phyloP scores from a whole-genome alignment of 1,140 invertebrate genomes.

The Ostrea denselamellosa region DNA sequence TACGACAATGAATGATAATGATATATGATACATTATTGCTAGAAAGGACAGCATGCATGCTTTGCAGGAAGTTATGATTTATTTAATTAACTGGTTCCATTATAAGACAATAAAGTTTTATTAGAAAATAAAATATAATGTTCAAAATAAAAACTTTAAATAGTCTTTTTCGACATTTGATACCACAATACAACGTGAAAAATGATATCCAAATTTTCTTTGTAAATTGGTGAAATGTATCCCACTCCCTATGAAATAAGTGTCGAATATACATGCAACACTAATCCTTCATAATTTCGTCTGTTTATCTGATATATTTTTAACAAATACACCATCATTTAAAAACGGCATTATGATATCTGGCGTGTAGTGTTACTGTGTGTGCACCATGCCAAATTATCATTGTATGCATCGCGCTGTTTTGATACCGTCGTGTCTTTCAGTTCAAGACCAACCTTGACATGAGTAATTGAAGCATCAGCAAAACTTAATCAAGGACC shows the following conservation, averaged over 20 bases:
- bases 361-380: background rate
- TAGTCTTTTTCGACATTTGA: background rate
- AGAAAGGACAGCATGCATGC: background rate
- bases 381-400: background rate
- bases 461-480: background rate
- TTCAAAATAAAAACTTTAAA: background rate
- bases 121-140: background rate
- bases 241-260: background rate
- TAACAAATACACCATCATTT: background rate
- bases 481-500: background rate
- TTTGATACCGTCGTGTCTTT: background rate
- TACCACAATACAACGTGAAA: background rate
- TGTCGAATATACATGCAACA: background rate
- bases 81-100: background rate
- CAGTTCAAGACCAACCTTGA: background rate
- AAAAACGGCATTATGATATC: background rate
- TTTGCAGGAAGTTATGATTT: background rate
- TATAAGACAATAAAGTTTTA: background rate
- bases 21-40: background rate
- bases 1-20: background rate
- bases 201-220: background rate
- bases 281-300: slow-evolving; percentile 2
- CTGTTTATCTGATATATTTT: background rate
- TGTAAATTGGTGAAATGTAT: background rate
- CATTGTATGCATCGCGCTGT: background rate